These are phyloP conservation scores for Takifugu ocellatus DNA, from an alignment of 2,797 vertebrate species.

Conservation along the genomic window DNA sequence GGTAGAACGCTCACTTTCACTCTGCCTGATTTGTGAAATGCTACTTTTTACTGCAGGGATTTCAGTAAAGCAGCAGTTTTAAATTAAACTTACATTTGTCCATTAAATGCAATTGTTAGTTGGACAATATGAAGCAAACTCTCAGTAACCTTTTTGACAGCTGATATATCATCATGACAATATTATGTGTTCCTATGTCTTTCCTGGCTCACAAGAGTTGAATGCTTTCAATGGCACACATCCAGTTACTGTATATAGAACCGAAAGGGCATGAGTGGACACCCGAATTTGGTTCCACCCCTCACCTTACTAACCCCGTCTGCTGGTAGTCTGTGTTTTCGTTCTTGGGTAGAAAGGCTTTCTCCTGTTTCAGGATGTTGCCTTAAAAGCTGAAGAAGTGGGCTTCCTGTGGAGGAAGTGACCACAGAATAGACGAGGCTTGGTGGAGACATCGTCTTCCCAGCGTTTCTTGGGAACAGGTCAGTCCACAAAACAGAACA, in stretches of 20 bases:
- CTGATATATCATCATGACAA: too few relatives aligned
- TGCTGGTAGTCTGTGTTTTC: slow-evolving; percentile 62
- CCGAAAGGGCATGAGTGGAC: slow-evolving; percentile 21
- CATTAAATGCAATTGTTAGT: too few relatives aligned
- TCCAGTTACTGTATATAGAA: slow-evolving; percentile 12
- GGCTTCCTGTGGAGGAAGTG: slow-evolving; percentile 79
- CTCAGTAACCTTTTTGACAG: too few relatives aligned
- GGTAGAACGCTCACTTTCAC: slow-evolving; percentile 21
- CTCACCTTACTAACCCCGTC: slow-evolving; percentile 30
- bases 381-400: slow-evolving; percentile 76
- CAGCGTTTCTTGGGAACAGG: slow-evolving; percentile 49
- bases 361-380: slow-evolving; percentile 78
- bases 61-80: too few relatives aligned
- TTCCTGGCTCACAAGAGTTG: background rate
- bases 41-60: background rate
- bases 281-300: slow-evolving; percentile 12
- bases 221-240: slow-evolving; percentile 4
- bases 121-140: too few relatives aligned
- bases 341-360: slow-evolving; percentile 74
- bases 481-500: slow-evolving; percentile 34
- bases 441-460: slow-evolving; percentile 59
- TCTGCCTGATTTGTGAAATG: background rate
- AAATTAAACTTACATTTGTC: too few relatives aligned
- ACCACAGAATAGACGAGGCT: slow-evolving; percentile 73
- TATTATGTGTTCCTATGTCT: too few relatives aligned